These are phyloP conservation scores for Axea sp. DNA, from an alignment of 2,888 invertebrate species.

Conservation along the genomic window DNA sequence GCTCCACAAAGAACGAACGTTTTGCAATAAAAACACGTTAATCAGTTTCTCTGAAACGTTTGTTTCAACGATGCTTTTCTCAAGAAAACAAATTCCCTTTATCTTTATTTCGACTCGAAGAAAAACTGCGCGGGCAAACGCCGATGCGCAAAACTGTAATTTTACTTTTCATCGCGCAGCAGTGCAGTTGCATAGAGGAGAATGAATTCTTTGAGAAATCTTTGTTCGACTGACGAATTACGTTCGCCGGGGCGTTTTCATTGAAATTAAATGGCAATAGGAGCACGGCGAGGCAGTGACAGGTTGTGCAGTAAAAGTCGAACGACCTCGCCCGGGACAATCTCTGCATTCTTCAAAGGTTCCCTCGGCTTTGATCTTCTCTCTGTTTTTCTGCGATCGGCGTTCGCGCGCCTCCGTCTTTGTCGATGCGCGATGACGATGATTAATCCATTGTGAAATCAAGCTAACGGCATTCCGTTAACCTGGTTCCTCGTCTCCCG, in stretches of 20 bases:
- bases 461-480: slow-evolving; percentile 67
- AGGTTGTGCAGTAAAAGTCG: slow-evolving; percentile 51
- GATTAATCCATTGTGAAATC: slow-evolving; percentile 69
- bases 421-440: slow-evolving; percentile 52
- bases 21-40: too few species aligned
- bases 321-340: slow-evolving; percentile 56
- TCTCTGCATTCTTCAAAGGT: slow-evolving; percentile 56
- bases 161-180: too few species aligned
- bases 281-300: slow-evolving; percentile 21
- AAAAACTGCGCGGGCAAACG: too few species aligned
- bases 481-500: slow-evolving; percentile 64
- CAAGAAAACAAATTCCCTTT: too few species aligned
- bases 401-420: slow-evolving; percentile 41
- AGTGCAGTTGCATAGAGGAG: too few species aligned
- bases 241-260: slow-evolving; percentile 7
- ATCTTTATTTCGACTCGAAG: too few species aligned
- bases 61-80: too few species aligned
- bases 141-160: too few species aligned
- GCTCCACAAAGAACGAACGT: too few species aligned
- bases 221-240: too few species aligned
- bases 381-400: slow-evolving; percentile 38
- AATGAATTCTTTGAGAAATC: too few species aligned
- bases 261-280: slow-evolving; percentile 35
- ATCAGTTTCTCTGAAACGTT: too few species aligned
- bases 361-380: slow-evolving; percentile 55